Conservation (phyloP, 2,888 invertebrate genomes). For the Rhabditoides inermis region DNA sequence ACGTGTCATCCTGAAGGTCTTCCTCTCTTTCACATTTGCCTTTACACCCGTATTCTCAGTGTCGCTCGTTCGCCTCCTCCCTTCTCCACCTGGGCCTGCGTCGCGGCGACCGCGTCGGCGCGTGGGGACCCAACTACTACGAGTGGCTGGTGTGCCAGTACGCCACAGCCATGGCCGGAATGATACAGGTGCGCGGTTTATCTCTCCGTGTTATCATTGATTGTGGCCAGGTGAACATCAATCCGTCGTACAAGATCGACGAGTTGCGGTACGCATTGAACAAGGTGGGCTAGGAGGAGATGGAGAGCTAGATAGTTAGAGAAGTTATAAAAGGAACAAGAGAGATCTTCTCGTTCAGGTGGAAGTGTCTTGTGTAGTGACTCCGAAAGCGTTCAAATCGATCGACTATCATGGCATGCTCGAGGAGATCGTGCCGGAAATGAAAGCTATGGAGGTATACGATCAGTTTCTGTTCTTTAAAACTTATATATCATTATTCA, state of each 20-base stretch:
- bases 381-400: no score
- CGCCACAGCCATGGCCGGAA: conserved; percentile 66
- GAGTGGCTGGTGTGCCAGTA: conserved; percentile 69
- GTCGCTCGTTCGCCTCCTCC: conserved; percentile 6
- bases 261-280: conserved; percentile 68
- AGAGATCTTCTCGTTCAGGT: no score
- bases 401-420: no score
- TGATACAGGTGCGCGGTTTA: conserved; percentile 54
- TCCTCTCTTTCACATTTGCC: not conserved
- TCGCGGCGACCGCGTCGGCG: conserved; percentile 67
- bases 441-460: no score
- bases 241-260: conserved; percentile 64
- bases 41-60: not conserved
- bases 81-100: conserved; percentile 53
- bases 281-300: conserved; percentile 62
- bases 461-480: conserved; percentile 62
- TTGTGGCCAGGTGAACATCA: conserved; percentile 64
- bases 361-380: no score
- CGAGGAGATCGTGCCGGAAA: no score
- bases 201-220: not conserved
- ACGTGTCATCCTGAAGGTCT: no score
- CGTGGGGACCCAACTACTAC: conserved; percentile 69
- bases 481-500: conserved; percentile 5
- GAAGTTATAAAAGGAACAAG: no score
- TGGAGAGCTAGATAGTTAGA: no score